phyloP scores from a whole-genome alignment of 2,113 vertebrate species.

The Calonectris borealis region DNA sequence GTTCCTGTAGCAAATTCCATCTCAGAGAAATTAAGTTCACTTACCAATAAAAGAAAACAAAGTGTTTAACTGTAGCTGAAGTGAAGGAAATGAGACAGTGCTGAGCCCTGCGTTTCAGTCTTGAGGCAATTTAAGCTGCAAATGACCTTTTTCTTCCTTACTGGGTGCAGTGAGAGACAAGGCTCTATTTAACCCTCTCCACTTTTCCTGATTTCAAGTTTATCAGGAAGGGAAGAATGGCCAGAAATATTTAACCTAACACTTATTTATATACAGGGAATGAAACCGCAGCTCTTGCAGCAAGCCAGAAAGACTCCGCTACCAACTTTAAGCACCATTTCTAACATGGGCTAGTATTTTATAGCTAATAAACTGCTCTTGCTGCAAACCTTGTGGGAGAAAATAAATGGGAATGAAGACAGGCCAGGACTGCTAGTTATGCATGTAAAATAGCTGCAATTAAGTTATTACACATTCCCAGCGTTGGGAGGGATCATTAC shows the following conservation, averaged over 20 bases:
- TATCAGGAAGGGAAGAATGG: not conserved
- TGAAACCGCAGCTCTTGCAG: not conserved
- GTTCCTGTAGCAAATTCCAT: not conserved
- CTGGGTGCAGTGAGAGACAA: not conserved
- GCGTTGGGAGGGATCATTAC: not conserved
- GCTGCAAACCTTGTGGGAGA: not conserved
- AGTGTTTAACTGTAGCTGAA: not conserved
- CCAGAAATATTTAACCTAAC: not conserved
- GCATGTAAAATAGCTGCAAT: conserved; percentile 13
- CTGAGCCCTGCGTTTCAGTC: not conserved
- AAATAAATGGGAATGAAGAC: not conserved
- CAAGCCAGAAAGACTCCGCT: not conserved
- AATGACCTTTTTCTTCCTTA: not conserved
- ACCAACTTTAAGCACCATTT: fast-evolving
- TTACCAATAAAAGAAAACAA: conserved; percentile 1
- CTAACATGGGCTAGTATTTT: not conserved
- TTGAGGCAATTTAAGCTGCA: not conserved
- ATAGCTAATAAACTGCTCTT: not conserved
- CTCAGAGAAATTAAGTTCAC: not conserved
- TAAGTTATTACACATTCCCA: not conserved
- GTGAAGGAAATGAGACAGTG: not conserved
- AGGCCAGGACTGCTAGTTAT: not conserved
- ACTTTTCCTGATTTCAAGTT: not conserved
- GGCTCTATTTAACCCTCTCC: not conserved
- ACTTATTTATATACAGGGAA: not conserved